Evolutionary conservation across 2,113 vertebrate species (phyloP).

Genomic region (Aegotheles bennettii): DNA sequence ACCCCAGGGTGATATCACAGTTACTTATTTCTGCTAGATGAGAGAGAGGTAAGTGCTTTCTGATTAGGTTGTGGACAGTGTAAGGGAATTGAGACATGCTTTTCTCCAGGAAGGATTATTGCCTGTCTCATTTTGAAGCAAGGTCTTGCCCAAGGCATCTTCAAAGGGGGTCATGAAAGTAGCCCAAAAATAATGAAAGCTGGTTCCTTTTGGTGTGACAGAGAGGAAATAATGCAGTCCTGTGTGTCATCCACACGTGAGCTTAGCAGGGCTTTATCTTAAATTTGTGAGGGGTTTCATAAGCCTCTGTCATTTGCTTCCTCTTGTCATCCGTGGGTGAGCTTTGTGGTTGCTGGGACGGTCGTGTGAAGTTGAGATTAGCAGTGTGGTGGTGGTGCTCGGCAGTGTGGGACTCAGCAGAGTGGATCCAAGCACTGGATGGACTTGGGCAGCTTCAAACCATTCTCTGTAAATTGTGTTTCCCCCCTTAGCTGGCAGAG

Average conservation of each 20-base stretch:
- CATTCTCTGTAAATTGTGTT: neutral
- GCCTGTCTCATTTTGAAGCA: neutral
- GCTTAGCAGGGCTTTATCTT: neutral
- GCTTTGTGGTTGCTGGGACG: neutral
- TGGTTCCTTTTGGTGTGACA: neutral
- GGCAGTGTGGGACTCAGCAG: neutral
- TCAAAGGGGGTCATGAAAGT: neutral
- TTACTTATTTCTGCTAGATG: neutral
- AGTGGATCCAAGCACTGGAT: neutral
- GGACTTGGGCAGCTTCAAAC: neutral
- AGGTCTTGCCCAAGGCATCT: neutral
- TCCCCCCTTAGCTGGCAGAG: neutral
- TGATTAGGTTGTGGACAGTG: neutral
- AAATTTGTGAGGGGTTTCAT: neutral
- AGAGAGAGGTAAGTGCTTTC: neutral
- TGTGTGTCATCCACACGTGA: neutral
- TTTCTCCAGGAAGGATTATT: neutral
- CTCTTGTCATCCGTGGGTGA: neutral
- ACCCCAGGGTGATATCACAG: neutral
- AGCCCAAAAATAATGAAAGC: neutral
- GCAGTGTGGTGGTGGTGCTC: rapidly evolving
- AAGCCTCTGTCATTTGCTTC: neutral
- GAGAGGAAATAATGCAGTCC: neutral
- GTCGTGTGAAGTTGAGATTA: neutral
- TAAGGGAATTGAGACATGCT: neutral